Evolutionary conservation across 2,113 vertebrate genomes (phyloP).

Genomic region (Copsychus sechellarum): DNA sequence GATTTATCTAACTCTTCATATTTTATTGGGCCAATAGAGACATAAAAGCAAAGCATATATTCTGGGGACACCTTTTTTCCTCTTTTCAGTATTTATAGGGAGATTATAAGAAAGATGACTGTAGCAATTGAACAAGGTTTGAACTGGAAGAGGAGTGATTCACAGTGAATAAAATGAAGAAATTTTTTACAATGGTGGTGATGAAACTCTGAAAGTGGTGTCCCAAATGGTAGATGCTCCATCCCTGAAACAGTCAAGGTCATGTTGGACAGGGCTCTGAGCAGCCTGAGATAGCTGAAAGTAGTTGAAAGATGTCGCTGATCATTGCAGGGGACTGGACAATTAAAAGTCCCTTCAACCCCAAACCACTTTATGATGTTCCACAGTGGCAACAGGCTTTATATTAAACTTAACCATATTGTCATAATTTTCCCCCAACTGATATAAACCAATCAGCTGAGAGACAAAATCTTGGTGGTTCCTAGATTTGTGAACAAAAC

Average conservation of each 20-base stretch:
- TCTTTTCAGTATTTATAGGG: neutral
- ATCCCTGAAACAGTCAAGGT: neutral
- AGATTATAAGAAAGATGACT: neutral
- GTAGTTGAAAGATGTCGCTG: neutral
- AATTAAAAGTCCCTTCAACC: neutral
- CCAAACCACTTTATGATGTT: neutral
- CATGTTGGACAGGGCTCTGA: neutral
- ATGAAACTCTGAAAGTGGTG: neutral
- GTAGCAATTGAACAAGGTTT: neutral
- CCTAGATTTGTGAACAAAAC: neutral
- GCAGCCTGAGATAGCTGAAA: neutral
- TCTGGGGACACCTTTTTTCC: accelerated
- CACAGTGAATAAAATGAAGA: neutral
- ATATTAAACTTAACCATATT: neutral
- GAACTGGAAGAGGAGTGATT: neutral
- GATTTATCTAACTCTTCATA: neutral
- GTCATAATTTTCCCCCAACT: neutral
- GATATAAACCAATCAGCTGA: neutral
- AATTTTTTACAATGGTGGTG: neutral
- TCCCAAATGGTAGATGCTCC: neutral
- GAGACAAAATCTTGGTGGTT: neutral
- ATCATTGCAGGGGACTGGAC: neutral
- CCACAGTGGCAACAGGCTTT: neutral
- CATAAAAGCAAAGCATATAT: neutral
- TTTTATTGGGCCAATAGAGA: neutral